phyloP scores from a whole-genome alignment of 2,797 vertebrate species.

The Oreochromis mossambicus region DNA sequence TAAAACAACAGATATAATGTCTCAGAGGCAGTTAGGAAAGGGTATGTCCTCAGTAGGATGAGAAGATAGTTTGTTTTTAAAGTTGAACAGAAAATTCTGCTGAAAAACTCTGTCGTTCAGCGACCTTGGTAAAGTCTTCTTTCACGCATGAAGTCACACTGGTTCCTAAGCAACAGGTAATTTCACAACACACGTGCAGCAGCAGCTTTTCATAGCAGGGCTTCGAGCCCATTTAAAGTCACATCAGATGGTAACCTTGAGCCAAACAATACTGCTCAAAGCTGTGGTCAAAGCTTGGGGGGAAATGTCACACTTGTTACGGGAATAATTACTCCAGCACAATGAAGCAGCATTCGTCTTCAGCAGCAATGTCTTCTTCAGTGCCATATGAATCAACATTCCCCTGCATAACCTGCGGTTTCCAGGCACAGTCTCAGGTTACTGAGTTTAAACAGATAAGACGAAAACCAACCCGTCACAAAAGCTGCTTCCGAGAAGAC shows the following conservation, averaged over 20 bases:
- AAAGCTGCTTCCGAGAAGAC: background rate
- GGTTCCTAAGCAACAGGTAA: slow-evolving; percentile 83
- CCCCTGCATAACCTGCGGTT: slow-evolving; percentile 33
- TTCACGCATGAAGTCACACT: slow-evolving; percentile 55
- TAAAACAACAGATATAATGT: background rate
- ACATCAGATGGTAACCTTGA: slow-evolving; percentile 62
- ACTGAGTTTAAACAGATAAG: slow-evolving; percentile 4
- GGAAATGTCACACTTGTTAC: slow-evolving; percentile 36
- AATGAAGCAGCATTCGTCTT: slow-evolving; percentile 63
- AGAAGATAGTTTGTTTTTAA: background rate
- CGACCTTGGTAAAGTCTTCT: slow-evolving; percentile 63
- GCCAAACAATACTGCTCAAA: slow-evolving; percentile 41
- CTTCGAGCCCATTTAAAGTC: slow-evolving; percentile 56
- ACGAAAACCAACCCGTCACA: slow-evolving; percentile 6
- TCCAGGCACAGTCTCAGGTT: slow-evolving; percentile 42
- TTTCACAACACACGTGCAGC: slow-evolving; percentile 62
- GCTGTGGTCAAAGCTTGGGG: slow-evolving; percentile 17
- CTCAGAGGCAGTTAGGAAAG: background rate
- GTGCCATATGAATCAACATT: slow-evolving; percentile 51
- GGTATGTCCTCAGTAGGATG: background rate
- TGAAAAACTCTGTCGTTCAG: slow-evolving; percentile 25
- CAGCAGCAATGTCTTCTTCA: slow-evolving; percentile 32
- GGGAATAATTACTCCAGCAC: slow-evolving; percentile 58
- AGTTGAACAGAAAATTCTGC: background rate
- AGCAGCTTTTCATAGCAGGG: slow-evolving; percentile 57